These are phyloP conservation scores for Idaea dimidiata DNA, from an alignment of 2,888 invertebrate genomes.

Conservation along the genomic window DNA sequence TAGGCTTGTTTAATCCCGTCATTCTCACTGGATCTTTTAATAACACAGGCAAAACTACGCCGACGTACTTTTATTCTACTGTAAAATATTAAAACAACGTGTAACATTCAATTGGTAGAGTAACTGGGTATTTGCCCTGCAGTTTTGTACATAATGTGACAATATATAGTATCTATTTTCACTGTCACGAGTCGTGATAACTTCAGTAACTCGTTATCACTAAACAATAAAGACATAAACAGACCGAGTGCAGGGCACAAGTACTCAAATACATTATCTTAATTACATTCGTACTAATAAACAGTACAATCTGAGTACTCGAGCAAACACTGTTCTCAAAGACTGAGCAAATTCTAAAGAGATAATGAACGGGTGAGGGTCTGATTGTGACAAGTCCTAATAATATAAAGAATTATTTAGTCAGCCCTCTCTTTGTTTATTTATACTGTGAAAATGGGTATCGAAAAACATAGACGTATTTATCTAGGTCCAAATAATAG, in stretches of 20 bases:
- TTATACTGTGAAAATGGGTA: no score
- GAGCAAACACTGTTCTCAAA: conserved; percentile 15
- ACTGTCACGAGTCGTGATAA: conserved; percentile 57
- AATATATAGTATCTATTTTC: not conserved
- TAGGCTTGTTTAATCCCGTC: no score
- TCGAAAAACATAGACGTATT: no score
- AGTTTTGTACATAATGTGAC: not conserved
- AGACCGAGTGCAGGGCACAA: conserved; percentile 32
- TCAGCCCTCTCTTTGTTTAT: not conserved
- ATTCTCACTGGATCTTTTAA: no score
- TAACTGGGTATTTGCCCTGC: not conserved
- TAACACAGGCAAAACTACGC: no score
- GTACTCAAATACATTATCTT: conserved; percentile 38
- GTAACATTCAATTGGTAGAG: not conserved
- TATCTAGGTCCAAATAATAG: no score
- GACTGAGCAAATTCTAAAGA: not conserved
- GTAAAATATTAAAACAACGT: no score
- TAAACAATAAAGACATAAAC: conserved; percentile 63
- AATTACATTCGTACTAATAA: conserved; percentile 36
- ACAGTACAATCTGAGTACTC: conserved; percentile 30
- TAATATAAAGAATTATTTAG: not conserved
- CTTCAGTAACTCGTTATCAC: conserved; percentile 56
- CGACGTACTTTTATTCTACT: no score
- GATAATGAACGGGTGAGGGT: conserved; percentile 1
- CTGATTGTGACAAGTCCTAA: conserved; percentile 1